Evolutionary conservation across 2,888 invertebrate genomes (phyloP).

Genomic region (Smittia sp.): DNA sequence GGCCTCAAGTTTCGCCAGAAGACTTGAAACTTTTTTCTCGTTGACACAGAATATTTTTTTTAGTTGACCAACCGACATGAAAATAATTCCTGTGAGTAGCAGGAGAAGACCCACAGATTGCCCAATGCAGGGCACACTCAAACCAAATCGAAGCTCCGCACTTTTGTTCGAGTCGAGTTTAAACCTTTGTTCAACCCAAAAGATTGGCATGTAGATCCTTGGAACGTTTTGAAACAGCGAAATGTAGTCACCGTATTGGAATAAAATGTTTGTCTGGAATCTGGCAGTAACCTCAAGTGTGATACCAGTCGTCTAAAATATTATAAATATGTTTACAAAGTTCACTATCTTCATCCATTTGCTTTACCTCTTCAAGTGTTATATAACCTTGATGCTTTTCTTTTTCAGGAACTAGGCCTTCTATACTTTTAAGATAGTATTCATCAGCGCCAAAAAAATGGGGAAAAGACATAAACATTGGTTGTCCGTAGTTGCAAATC

Average conservation of each 20-base stretch:
- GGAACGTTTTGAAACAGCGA: constrained; percentile 64
- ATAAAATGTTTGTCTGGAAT: constrained; percentile 15
- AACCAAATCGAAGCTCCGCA: constrained; percentile 49
- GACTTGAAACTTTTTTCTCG: neutral
- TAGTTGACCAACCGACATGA: neutral
- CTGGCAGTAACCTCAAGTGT: constrained; percentile 8
- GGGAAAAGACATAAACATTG: constrained; percentile 72
- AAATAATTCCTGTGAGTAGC: neutral
- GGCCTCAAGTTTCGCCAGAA: neutral
- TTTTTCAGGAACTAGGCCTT: constrained; percentile 63
- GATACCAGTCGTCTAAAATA: neutral
- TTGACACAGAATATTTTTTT: neutral
- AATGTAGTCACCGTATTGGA: constrained; percentile 42
- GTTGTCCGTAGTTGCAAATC: constrained; percentile 67
- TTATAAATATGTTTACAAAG: no score
- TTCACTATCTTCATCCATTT: no score
- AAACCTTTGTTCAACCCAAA: constrained; percentile 67
- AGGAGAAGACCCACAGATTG: neutral
- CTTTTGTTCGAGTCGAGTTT: constrained; percentile 55
- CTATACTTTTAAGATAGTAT: constrained; percentile 57
- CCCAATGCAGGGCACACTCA: constrained; percentile 48
- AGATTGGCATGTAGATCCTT: constrained; percentile 63
- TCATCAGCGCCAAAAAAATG: constrained; percentile 72
- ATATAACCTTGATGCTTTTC: constrained; percentile 67
- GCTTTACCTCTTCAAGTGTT: constrained; percentile 56